Percentiles rank a stretch among this genome's conserved stretches.
Conservation (phyloP, 2,113 vertebrate species). For the Patagioenas fasciata region DNA sequence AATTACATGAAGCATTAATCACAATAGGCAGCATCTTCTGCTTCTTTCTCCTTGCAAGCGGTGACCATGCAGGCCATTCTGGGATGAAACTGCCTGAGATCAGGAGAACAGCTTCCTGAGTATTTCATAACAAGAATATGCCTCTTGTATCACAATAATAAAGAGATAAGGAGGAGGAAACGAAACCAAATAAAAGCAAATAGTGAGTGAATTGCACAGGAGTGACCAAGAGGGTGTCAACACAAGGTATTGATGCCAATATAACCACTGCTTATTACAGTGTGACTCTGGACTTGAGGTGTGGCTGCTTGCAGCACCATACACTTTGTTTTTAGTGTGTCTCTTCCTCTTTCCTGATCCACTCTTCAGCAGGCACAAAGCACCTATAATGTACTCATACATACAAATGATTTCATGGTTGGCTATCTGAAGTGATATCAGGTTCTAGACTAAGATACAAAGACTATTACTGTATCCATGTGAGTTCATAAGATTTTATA, state of each 20-base stretch:
- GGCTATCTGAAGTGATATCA: background rate
- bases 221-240: background rate
- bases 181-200: background rate
- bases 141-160: background rate
- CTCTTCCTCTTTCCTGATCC: background rate
- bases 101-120: background rate
- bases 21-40: background rate
- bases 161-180: background rate
- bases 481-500: background rate
- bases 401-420: background rate
- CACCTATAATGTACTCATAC: fast-evolving
- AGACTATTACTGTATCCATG: background rate
- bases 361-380: background rate
- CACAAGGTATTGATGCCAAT: fast-evolving
- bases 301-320: background rate
- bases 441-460: background rate
- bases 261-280: background rate
- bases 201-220: background rate
- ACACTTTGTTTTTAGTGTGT: background rate
- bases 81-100: background rate
- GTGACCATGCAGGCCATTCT: background rate
- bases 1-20: background rate
- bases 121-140: background rate
- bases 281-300: background rate
- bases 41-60: background rate